Percentiles rank a stretch among this genome's conserved stretches.
phyloP scores from a whole-genome alignment of 1,140 invertebrate species.

The Prorops nasuta region DNA sequence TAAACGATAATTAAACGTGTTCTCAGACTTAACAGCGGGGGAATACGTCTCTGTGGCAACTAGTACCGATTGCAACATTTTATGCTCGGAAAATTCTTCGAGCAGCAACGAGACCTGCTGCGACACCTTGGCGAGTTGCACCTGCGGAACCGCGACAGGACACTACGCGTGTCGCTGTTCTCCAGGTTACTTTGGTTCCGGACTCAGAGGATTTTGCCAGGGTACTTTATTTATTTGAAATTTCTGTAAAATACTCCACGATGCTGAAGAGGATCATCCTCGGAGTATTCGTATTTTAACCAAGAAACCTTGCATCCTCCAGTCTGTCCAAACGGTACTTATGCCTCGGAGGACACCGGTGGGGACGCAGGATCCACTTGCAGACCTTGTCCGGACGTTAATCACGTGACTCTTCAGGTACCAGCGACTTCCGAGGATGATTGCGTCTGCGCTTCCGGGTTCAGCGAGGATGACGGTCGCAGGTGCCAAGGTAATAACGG shows the following conservation, averaged over 20 bases:
- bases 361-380: constrained; percentile 60
- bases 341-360: constrained; percentile 46
- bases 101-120: constrained; percentile 55
- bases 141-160: constrained; percentile 68
- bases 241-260: constrained; percentile 23
- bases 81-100: constrained; percentile 52
- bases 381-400: constrained; percentile 63
- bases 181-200: constrained; percentile 67
- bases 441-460: constrained; percentile 64
- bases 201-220: constrained; percentile 61
- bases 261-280: too few species aligned
- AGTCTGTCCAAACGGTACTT: constrained; percentile 58
- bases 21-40: constrained; percentile 64
- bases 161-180: constrained; percentile 69
- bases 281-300: background rate
- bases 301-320: too few species aligned
- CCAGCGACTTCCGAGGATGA: constrained; percentile 57
- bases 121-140: constrained; percentile 61
- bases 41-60: constrained; percentile 58
- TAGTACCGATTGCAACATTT: constrained; percentile 55
- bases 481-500: constrained; percentile 56
- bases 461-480: constrained; percentile 47
- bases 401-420: constrained; percentile 59
- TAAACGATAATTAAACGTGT: background rate
- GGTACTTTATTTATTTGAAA: constrained; percentile 53